Evolutionary conservation across 2,797 vertebrate species (phyloP), one percentile per base, ranked within the genome.

Genomic region (Tadarida brasiliensis): DNA sequence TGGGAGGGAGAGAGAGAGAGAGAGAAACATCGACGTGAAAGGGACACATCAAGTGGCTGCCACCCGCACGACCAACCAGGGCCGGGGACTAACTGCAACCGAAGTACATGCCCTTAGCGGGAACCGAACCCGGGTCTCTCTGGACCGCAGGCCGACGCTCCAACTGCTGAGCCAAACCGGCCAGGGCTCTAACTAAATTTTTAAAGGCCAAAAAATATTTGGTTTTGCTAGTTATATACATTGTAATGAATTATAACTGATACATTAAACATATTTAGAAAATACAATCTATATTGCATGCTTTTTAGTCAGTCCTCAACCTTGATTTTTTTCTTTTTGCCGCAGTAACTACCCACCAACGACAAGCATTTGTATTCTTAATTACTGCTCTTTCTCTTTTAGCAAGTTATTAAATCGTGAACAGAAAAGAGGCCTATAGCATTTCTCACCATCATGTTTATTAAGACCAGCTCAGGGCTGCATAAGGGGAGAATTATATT

Each of bases 371-470:
- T 97, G 93, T 97, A 68, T n/a, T 70, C 71, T 88, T 92, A 94
- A 91, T 91, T 80, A 82, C 74, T 73, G 28, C 33, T 74, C 96
- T 97, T 98, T 97, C 94, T 90, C 97, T 98, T 98, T 98, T 97
- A 98, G 68, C 17, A 97, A 98, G 96, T 95, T 97, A 98, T 98
- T 98, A 98, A 98, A 97, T 90, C 97, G 96, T 95, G 95, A 98
- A 92, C 87, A 84, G 94, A 96, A 96, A 95, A 96, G 63, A 96
- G 61, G 68, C 87, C 94, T 56, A 56, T 94, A 97, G 97, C 93
- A 90, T 61, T 97, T 97, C 77, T 97, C 94, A 57, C 70, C 22
- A 87, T 94, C 95, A 51, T 91, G 94, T 92, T 98, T 96, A 97
- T 95, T 95, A 97, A 98, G 97, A 85, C 90, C 84, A 89, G 89